Conservation (phyloP, 2,797 vertebrate species). For the Agapornis canus region DNA sequence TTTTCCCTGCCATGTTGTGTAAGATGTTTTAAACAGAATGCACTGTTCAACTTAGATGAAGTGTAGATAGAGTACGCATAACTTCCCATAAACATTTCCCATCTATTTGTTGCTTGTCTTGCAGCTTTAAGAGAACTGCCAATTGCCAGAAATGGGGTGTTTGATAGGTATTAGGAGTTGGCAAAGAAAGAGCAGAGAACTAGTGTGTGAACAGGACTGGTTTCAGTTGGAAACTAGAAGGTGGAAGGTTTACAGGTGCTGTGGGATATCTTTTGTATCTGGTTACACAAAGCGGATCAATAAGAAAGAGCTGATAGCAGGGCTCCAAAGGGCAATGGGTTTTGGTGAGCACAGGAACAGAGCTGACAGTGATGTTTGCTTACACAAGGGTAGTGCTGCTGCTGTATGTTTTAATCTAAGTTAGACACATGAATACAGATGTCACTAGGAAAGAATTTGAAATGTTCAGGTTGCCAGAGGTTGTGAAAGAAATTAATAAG, state of each 20-base stretch:
- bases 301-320: background rate
- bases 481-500: constrained; percentile 44
- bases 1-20: background rate
- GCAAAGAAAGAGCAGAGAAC: background rate
- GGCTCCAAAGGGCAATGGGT: background rate
- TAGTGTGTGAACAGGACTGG: fast-evolving
- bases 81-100: background rate
- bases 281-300: background rate
- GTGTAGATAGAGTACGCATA: fast-evolving
- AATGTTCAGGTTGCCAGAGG: constrained; percentile 39
- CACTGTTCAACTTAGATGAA: background rate
- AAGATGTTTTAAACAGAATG: background rate
- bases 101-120: background rate
- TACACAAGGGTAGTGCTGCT: background rate
- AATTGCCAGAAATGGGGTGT: background rate
- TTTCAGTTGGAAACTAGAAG: background rate
- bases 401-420: background rate
- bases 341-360: background rate
- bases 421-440: constrained; percentile 19
- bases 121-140: background rate
- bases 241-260: background rate
- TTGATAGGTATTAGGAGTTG: background rate
- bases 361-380: background rate
- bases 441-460: constrained; percentile 43
- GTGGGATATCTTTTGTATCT: background rate